Conservation (phyloP, 2,888 invertebrate species). For the Drosophila melanocephala region DNA sequence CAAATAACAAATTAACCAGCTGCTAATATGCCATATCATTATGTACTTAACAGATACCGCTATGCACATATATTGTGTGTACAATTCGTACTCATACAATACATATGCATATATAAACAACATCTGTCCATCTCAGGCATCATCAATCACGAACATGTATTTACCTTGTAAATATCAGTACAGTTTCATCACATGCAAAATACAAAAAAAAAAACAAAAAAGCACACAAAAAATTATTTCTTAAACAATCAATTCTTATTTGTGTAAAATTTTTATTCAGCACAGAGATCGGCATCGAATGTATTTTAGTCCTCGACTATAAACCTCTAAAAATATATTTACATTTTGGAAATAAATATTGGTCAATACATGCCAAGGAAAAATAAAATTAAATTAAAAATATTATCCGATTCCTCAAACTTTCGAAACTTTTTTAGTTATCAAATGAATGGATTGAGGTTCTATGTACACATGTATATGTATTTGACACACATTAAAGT, state of each 20-base stretch:
- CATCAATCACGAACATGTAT: conserved; percentile 33
- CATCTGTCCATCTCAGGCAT: conserved; percentile 25
- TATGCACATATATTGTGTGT: not conserved
- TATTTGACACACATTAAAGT: not conserved
- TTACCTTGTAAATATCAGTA: not conserved
- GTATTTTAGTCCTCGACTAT: too few species aligned
- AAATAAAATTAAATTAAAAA: not conserved
- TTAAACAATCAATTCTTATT: not conserved
- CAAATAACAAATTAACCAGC: conserved; percentile 34
- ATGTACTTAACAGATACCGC: conserved; percentile 12
- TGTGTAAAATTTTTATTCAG: not conserved
- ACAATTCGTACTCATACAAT: not conserved
- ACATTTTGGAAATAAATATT: not conserved
- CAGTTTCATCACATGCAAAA: not conserved
- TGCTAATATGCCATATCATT: conserved; percentile 34
- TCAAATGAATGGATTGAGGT: not conserved
- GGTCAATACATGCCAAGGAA: not conserved
- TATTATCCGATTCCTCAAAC: not conserved
- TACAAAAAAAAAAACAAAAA: not conserved
- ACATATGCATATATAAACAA: conserved; percentile 2
- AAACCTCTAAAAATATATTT: not conserved
- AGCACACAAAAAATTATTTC: not conserved
- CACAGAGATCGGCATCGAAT: not conserved
- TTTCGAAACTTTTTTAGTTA: not conserved
- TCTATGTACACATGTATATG: not conserved